These are phyloP conservation scores for Vollenhovia emeryi DNA, from an alignment of 1,140 invertebrate species.

Conservation along the genomic window DNA sequence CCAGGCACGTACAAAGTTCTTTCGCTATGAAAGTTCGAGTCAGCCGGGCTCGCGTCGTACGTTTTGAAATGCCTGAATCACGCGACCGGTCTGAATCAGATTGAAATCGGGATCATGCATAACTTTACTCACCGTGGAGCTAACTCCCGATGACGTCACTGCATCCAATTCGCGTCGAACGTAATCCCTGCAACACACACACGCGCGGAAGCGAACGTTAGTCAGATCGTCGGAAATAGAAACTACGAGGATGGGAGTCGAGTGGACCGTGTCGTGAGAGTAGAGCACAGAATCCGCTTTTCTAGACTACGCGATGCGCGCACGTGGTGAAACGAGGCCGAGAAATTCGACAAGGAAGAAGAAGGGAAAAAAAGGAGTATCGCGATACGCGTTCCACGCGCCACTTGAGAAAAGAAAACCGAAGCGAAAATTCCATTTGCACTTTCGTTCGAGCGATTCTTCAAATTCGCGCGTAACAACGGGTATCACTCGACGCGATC, in stretches of 20 bases:
- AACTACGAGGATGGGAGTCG: slow-evolving; percentile 48
- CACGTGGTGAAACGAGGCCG: slow-evolving; percentile 17
- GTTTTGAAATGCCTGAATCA: slow-evolving; percentile 6
- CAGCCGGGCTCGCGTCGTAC: background rate
- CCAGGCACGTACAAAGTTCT: background rate
- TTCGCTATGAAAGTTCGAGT: background rate
- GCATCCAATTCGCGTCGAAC: slow-evolving; percentile 68
- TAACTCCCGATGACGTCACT: slow-evolving; percentile 66
- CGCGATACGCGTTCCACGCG: background rate
- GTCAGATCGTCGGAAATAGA: slow-evolving; percentile 46
- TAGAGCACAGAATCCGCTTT: background rate
- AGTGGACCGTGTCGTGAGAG: slow-evolving; percentile 14
- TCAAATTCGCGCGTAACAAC: background rate
- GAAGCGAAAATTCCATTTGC: background rate
- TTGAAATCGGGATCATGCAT: slow-evolving; percentile 24
- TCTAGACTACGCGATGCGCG: slow-evolving; percentile 25
- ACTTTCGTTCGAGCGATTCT: background rate
- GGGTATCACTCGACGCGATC: background rate
- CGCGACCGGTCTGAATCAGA: background rate
- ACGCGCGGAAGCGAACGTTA: slow-evolving; percentile 54
- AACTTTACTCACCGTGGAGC: slow-evolving; percentile 64
- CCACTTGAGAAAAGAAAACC: background rate
- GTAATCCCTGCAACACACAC: slow-evolving; percentile 71
- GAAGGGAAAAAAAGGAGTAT: background rate
- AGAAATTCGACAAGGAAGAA: background rate